phyloP scores from a whole-genome alignment of 2,888 invertebrate genomes.

The Rhagonycha lutea region DNA sequence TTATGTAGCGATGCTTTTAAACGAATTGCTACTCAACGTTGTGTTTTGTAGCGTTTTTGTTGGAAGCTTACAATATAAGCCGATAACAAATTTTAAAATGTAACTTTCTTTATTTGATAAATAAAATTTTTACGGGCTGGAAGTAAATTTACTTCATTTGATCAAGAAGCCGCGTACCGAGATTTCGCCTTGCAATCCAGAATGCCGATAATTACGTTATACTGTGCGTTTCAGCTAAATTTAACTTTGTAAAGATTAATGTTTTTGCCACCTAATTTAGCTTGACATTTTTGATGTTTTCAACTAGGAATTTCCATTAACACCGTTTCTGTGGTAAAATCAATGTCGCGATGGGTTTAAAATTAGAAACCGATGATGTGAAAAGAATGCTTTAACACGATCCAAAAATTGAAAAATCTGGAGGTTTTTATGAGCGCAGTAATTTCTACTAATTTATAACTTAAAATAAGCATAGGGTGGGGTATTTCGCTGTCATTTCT shows the following conservation, averaged over 20 bases:
- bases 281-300: background rate
- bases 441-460: background rate
- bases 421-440: background rate
- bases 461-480: background rate
- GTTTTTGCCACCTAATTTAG: background rate
- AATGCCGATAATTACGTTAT: background rate
- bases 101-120: background rate
- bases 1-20: slow-evolving; percentile 2
- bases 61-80: background rate
- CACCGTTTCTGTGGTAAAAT: background rate
- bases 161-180: background rate
- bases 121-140: background rate
- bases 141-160: background rate
- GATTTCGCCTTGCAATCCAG: background rate
- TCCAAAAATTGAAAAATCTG: background rate
- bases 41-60: background rate
- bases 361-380: background rate
- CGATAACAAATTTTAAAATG: background rate
- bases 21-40: slow-evolving; percentile 1
- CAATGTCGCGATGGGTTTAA: background rate
- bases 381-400: background rate
- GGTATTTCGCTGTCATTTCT: background rate
- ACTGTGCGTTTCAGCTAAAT: background rate
- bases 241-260: background rate
- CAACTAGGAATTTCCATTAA: background rate